These are phyloP conservation scores for Leptonema lineaticorne DNA, from an alignment of 1,140 invertebrate species.

Conservation along the genomic window DNA sequence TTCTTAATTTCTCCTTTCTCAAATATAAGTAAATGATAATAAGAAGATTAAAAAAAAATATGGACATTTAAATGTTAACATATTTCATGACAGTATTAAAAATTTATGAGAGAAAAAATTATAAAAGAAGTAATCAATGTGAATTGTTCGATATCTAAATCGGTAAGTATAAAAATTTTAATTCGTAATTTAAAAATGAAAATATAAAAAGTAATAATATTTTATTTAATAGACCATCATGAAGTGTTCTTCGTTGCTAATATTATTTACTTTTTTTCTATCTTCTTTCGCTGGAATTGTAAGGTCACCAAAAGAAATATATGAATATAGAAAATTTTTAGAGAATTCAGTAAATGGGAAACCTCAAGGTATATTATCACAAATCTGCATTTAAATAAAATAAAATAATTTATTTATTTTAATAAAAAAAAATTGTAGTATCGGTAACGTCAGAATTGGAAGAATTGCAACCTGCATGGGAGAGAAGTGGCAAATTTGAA, in stretches of 20 bases:
- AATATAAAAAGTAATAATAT: too few species aligned
- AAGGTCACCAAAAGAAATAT: not conserved
- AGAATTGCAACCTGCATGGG: slow-evolving; percentile 48
- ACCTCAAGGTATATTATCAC: not conserved
- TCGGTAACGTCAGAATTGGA: slow-evolving; percentile 29
- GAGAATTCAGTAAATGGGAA: slow-evolving; percentile 23
- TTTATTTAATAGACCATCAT: too few species aligned
- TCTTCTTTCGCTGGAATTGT: not conserved
- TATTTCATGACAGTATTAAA: not conserved
- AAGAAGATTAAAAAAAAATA: too few species aligned
- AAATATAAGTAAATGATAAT: too few species aligned
- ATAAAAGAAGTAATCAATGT: not conserved
- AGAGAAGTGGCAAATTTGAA: slow-evolving; percentile 56
- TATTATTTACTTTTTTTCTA: not conserved
- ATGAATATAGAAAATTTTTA: slow-evolving; percentile 14
- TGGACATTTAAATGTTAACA: too few species aligned
- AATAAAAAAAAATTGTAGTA: slow-evolving; percentile 21
- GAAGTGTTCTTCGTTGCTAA: not conserved
- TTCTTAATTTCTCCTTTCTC: too few species aligned
- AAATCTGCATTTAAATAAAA: not conserved
- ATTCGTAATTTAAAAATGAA: too few species aligned
- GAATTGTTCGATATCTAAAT: not conserved
- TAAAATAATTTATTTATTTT: not conserved
- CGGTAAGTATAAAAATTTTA: not conserved
- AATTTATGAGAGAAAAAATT: not conserved